Evolutionary conservation across 2,113 vertebrate genomes (phyloP).

Genomic region (Paramormyrops kingsleyae): DNA sequence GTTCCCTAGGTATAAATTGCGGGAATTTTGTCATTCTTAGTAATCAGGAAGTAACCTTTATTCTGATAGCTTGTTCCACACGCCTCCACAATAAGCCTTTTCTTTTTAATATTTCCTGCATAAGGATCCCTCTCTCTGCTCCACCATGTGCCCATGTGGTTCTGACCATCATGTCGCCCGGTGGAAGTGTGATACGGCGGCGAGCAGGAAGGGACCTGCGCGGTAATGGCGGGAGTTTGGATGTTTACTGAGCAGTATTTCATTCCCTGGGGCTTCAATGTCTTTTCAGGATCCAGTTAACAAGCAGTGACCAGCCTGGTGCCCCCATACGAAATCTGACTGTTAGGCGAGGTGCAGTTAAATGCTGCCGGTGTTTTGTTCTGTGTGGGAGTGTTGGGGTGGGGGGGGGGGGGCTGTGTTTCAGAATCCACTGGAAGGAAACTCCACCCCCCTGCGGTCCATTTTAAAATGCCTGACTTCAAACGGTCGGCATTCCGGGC

Average conservation of each 20-base stretch:
- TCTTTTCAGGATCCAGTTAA: not conserved
- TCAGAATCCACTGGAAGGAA: conserved; percentile 50
- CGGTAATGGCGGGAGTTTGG: not conserved
- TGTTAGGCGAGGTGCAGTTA: not conserved
- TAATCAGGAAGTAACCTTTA: not conserved
- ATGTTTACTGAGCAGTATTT: not conserved
- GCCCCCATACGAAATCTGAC: not conserved
- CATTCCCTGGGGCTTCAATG: not conserved
- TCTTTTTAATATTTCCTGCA: not conserved
- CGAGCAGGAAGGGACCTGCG: not conserved
- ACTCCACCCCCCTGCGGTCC: conserved; percentile 51
- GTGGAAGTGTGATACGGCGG: not conserved
- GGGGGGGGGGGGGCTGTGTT: conserved; percentile 44
- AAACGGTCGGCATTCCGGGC: conserved; percentile 70
- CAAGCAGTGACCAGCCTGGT: not conserved
- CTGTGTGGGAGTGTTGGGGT: conserved; percentile 31
- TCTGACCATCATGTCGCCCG: not conserved
- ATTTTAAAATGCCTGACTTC: conserved; percentile 59
- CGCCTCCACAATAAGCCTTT: not conserved
- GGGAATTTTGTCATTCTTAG: not conserved
- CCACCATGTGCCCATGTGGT: not conserved
- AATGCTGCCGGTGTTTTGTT: conserved; percentile 20
- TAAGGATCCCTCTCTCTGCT: not conserved
- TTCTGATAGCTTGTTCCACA: not conserved
- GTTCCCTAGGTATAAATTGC: not conserved